Percentiles rank a stretch among this genome's conserved stretches.
phyloP scores from a whole-genome alignment of 2,797 vertebrate genomes.

The Tokudaia tokunoshimensis region DNA sequence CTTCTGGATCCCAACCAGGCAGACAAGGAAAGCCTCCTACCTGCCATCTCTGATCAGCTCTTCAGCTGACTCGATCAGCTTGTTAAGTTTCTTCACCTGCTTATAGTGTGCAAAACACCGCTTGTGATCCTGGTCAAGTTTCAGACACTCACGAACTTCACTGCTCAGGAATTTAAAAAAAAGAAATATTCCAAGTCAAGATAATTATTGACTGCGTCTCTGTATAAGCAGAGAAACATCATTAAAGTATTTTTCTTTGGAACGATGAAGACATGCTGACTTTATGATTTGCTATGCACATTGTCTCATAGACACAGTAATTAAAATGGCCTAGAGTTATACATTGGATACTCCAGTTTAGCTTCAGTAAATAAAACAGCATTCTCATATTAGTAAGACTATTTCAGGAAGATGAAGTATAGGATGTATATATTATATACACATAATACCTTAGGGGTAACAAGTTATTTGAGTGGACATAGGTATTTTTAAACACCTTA shows the following conservation, averaged over 20 bases:
- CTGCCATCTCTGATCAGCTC: slow-evolving; percentile 95
- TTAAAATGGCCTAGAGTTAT: slow-evolving; percentile 9
- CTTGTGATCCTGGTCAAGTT: slow-evolving; percentile 98
- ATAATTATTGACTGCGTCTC: background rate
- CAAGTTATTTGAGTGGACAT: background rate
- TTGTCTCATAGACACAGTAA: background rate
- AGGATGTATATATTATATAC: background rate
- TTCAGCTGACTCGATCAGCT: slow-evolving; percentile 95
- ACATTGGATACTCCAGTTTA: background rate
- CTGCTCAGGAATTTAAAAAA: slow-evolving; percentile 85
- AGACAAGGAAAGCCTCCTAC: slow-evolving; percentile 85
- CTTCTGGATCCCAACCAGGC: too few relatives aligned
- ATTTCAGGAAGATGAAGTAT: slow-evolving; percentile 49
- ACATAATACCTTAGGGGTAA: slow-evolving; percentile 3
- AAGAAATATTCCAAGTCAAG: slow-evolving; percentile 35
- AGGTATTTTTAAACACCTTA: background rate
- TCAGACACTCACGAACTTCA: slow-evolving; percentile 98
- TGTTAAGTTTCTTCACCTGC: slow-evolving; percentile 98
- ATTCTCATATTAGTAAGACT: background rate
- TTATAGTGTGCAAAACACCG: slow-evolving; percentile 98
- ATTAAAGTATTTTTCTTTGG: background rate
- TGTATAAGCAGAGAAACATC: slow-evolving; percentile 58
- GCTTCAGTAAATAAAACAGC: slow-evolving; percentile 16
- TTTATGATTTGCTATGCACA: slow-evolving; percentile 30
- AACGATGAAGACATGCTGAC: slow-evolving; percentile 18